These are phyloP conservation scores for Crocuta crocuta DNA, from an alignment of 2,113 vertebrate species.

Conservation along the genomic window DNA sequence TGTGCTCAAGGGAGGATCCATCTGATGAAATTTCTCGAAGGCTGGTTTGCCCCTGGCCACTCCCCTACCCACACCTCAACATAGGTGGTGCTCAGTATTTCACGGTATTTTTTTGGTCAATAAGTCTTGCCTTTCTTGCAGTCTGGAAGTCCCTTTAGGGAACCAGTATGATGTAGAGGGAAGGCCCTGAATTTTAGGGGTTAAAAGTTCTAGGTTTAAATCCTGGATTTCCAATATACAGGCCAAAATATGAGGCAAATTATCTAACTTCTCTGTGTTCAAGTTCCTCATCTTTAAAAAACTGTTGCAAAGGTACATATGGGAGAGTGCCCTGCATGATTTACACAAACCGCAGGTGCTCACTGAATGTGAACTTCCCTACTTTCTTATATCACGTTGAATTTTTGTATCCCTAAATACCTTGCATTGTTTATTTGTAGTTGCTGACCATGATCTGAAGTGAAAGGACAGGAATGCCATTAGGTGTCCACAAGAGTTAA, in stretches of 20 bases:
- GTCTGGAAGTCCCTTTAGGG: not conserved
- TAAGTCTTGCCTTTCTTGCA: not conserved
- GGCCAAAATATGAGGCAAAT: not conserved
- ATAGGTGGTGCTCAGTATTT: not conserved
- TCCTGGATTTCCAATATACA: not conserved
- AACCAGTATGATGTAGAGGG: not conserved
- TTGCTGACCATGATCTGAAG: not conserved
- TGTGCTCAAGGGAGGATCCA: not conserved
- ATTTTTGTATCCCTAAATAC: not conserved
- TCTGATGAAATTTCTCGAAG: not conserved
- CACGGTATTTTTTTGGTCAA: not conserved
- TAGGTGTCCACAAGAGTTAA: constrained; percentile 38
- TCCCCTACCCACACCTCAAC: not conserved
- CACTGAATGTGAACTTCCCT: not conserved
- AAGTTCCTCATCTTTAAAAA: not conserved
- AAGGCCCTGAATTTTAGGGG: not conserved
- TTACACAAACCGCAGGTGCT: not conserved
- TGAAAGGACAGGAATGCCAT: not conserved
- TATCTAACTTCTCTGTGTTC: not conserved
- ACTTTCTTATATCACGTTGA: not conserved
- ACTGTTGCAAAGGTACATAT: not conserved
- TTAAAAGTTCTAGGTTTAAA: not conserved
- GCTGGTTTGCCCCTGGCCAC: not conserved
- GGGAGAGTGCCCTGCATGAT: not conserved
- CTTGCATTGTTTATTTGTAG: not conserved